Base-by-base conservation (phyloP, 2,888 invertebrate species). In the Vandiemenella viatica region DNA sequence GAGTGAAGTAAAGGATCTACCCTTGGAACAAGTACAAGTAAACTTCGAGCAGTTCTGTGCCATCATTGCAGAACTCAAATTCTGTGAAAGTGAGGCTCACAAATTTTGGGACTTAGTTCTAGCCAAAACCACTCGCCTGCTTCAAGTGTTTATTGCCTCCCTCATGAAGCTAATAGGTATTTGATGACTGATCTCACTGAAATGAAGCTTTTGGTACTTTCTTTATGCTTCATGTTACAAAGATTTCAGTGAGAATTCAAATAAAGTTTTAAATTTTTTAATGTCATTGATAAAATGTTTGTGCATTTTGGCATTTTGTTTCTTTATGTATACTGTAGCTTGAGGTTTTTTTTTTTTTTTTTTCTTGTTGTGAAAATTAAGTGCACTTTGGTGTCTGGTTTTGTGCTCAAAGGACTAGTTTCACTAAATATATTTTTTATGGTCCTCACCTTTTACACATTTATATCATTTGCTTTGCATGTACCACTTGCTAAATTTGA, bases 11-110 rank as follows among this genome's bases (percentile, higher is more conserved):
- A 45, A 50, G 45, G 52, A 50, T 16, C 23, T 54, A 13, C 49
- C 52, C 10, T 26, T 52, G 41, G 54, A 54, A 22, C 46, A 50
- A 51, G 63, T 67, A 56, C 65, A 69, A 50, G 74, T 87, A 57
- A 79, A 80, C 60, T 89, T 88, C 63, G 87, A 90, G 61, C 79
- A 84, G 53, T 89, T 89, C 69, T 87, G 87, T 65, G 77, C 80
- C 45, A 75, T 88, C 50, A 79, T 88, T 57, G 80, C 82, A 4
- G 88, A 89, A 60, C 73, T 80, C 56, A 76, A 76, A 50, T 71
- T 73, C 50, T 61, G 61, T 53, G 59, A 58, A 53, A 61, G 61
- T 58, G 62, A 63, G 58, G 58, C 56, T 49, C 48, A 45, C 49
- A 53, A 47, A 50, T 38, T 53, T 19, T 58, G 60, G 56, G 57